A percentile compares a stretch with the other conserved stretches of the same genome.
Conservation (phyloP, 2,113 vertebrate species). For the Menidia beryllina region DNA sequence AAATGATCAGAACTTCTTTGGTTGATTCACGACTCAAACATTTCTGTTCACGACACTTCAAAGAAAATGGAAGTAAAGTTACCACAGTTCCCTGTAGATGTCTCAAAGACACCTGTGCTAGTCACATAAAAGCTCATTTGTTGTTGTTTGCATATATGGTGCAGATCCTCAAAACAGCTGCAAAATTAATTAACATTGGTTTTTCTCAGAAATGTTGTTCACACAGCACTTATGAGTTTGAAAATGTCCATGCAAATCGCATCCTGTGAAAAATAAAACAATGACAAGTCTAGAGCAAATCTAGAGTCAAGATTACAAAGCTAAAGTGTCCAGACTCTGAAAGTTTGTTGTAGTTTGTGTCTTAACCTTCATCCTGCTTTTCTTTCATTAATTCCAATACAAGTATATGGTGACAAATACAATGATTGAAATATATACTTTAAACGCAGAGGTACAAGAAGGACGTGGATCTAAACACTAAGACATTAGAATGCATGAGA, state of each 20-base stretch:
- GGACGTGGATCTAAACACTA: not conserved
- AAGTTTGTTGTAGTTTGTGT: not conserved
- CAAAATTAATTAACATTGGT: constrained; percentile 11
- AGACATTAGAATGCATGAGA: not conserved
- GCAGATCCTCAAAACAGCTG: constrained; percentile 4
- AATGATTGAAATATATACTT: not conserved
- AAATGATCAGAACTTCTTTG: constrained; percentile 49
- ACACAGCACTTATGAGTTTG: not conserved
- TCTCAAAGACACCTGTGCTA: not conserved
- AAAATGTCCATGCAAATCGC: constrained; percentile 21
- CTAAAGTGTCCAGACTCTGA: not conserved
- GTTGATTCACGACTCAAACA: constrained; percentile 40
- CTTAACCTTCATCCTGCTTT: not conserved
- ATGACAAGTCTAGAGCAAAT: not conserved
- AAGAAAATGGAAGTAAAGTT: constrained; percentile 56
- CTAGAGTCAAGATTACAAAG: not conserved
- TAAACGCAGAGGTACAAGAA: not conserved
- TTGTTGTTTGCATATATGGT: constrained; percentile 2
- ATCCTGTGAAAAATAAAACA: not conserved
- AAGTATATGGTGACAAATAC: not conserved
- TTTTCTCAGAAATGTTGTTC: constrained; percentile 50
- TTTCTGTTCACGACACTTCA: constrained; percentile 29
- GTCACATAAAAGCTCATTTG: constrained; percentile 38
- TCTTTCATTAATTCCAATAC: not conserved
- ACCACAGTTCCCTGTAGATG: constrained; percentile 22